Conservation (phyloP, 2,797 vertebrate species). For the Lophotriccus pileatus region DNA sequence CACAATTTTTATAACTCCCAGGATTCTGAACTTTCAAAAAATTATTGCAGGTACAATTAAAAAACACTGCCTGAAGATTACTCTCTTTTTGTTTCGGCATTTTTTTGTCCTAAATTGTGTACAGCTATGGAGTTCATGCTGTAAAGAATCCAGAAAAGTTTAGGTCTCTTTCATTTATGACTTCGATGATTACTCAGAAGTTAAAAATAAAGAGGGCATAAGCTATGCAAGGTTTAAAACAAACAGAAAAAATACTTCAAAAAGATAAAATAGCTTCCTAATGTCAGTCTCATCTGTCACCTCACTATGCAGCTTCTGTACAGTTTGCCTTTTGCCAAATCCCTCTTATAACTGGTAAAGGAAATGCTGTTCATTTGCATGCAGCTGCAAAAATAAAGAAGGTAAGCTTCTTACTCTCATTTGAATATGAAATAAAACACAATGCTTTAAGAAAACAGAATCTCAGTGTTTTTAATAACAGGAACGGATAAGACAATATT, state of each 20-base stretch:
- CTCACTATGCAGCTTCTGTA: neutral
- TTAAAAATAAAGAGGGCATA: neutral
- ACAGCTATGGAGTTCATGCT: accelerated
- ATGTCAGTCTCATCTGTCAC: neutral
- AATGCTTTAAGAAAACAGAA: neutral
- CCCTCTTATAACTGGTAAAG: neutral
- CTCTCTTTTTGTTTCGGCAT: neutral
- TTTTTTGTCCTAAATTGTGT: neutral
- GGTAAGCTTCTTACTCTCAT: slow-evolving; percentile 9
- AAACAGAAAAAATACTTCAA: neutral
- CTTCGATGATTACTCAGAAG: neutral
- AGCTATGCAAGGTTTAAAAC: neutral
- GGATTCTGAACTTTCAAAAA: neutral
- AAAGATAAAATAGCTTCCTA: neutral
- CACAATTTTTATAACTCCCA: neutral
- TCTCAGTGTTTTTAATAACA: neutral
- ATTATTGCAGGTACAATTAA: neutral
- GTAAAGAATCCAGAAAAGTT: neutral
- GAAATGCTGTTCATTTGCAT: slow-evolving; percentile 12
- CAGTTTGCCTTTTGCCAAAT: neutral
- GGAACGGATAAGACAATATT: neutral
- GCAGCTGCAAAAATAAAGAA: slow-evolving; percentile 24
- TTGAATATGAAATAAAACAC: neutral
- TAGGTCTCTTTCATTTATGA: neutral
- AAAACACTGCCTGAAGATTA: neutral